phyloP scores from a whole-genome alignment of 2,797 vertebrate species.

The Nasua narica region DNA sequence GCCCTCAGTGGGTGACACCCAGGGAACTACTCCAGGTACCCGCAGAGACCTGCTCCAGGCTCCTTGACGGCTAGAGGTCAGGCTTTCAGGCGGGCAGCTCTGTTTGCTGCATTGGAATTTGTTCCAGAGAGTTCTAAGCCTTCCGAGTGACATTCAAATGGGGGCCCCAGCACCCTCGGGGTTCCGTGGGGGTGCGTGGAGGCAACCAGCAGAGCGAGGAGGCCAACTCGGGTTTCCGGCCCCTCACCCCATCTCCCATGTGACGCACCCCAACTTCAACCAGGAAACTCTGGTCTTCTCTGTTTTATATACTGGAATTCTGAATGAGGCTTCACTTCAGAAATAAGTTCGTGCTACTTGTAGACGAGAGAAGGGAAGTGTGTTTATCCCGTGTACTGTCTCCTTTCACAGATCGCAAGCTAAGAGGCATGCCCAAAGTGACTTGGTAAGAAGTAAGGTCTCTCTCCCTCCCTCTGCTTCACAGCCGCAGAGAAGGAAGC shows the following conservation, averaged over 20 bases:
- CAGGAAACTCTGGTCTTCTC: neutral
- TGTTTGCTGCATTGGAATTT: neutral
- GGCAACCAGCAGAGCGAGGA: neutral
- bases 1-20: neutral
- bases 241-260: neutral
- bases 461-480: neutral
- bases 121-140: neutral
- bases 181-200: neutral
- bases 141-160: neutral
- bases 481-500: neutral
- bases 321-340: neutral
- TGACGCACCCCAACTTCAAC: neutral
- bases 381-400: fast-evolving
- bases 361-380: neutral
- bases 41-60: neutral
- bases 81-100: too few relatives aligned
- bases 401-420: neutral
- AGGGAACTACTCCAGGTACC: neutral
- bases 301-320: neutral
- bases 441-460: neutral
- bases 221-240: neutral
- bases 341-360: neutral
- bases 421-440: neutral
- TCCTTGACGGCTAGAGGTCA: neutral
- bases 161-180: neutral